Evolutionary conservation across 2,113 vertebrate genomes (phyloP), one percentile per base, ranked within the genome.

Genomic region (Saguinus midas): DNA sequence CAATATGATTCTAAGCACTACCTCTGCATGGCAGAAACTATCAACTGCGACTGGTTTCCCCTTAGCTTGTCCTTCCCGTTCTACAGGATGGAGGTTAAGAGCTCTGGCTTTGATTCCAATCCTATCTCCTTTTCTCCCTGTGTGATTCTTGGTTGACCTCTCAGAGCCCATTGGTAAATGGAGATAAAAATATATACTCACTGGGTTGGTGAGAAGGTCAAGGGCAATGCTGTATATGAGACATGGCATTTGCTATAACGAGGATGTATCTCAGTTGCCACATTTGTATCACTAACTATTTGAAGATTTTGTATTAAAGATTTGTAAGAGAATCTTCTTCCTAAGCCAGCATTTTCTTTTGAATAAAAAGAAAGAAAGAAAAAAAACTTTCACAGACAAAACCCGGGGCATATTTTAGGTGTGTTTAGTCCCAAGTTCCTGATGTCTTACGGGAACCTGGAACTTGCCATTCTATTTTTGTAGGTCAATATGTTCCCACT

Each of bases 261-360:
- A 55, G 23, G 12, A 1, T 92, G 5, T 16, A 16, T 80, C 87
- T 94, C 20, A 66, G 2, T 75, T 75, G 37, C 40, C 37, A 2
- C 70, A 21, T 70, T 43, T 76, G 25, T 6, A 3, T 70, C 17
- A 37, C 7, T n/a, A 12, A n/a, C 4, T n/a, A 6, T 55, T 79
- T 66, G 17, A 75, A 85, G 20, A 85, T 73, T 66, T 45, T 72
- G 29, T 50, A 48, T 85, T 80, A 64, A 75, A 14, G 72, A 37
- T 80, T 64, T 48, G 43, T 79, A 48, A 58, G 50, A 80, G 37
- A 94, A 37, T 94, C 80, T 80, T 89, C 78, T 91, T 89, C 35
- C 21, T 3, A 92, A 37, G 29, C 3, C 32, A 45, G 12, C 8
- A 10, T 75, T 57, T 89, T 88, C 57, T 57, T 45, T 68, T 23